Conservation (phyloP, 1,140 invertebrate species). For the Heterodera schachtii region DNA sequence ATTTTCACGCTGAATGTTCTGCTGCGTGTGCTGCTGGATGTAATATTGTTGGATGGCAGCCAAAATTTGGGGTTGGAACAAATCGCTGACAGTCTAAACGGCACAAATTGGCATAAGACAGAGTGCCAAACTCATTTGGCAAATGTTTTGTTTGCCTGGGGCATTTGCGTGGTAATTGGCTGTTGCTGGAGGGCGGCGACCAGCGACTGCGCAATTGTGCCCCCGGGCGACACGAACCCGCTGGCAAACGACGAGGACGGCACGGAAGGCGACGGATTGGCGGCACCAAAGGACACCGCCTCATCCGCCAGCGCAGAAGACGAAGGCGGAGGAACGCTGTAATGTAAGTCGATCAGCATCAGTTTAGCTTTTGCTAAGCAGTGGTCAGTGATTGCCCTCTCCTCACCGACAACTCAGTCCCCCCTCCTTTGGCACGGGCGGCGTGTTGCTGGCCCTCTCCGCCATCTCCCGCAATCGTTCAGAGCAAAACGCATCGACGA, state of each 20-base stretch:
- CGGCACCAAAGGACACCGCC: constrained; percentile 16
- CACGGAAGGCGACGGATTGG: constrained; percentile 32
- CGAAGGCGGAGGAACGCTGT: not conserved
- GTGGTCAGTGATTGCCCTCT: not conserved
- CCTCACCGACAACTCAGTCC: not conserved
- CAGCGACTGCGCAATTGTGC: constrained; percentile 9
- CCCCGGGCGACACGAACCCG: constrained; percentile 14
- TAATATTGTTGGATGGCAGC: constrained; percentile 63
- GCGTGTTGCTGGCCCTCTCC: constrained; percentile 50
- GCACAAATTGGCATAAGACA: not conserved
- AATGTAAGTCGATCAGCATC: not conserved
- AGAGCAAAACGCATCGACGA: constrained; percentile 62
- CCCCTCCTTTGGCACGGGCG: not conserved
- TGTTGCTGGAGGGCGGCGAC: constrained; percentile 45
- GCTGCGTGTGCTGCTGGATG: constrained; percentile 43
- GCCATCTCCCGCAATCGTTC: constrained; percentile 64
- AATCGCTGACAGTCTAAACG: constrained; percentile 49
- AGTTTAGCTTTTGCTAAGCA: not conserved
- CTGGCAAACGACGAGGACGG: constrained; percentile 15
- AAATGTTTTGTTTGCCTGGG: not conserved
- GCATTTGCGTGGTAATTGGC: constrained; percentile 23
- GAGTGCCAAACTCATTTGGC: not conserved
- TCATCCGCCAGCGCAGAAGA: constrained; percentile 14
- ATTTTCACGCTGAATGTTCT: constrained; percentile 19
- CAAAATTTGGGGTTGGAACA: constrained; percentile 59